phyloP scores from a whole-genome alignment of 2,113 vertebrate species.

The Semnornis frantzii region DNA sequence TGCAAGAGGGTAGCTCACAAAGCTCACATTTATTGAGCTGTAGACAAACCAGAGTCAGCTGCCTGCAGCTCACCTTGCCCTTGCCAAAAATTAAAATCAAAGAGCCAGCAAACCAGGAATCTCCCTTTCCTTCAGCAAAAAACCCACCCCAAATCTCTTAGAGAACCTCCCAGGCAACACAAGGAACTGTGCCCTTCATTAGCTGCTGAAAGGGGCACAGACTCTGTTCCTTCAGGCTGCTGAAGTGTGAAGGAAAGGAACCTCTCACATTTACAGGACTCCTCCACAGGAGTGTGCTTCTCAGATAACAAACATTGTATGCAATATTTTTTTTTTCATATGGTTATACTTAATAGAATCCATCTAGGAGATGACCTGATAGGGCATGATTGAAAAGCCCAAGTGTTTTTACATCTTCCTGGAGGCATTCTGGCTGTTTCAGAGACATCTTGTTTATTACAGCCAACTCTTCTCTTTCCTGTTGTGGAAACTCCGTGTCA shows the following conservation, averaged over 20 bases:
- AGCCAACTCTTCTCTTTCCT: neutral
- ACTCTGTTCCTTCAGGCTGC: neutral
- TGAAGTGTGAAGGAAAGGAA: neutral
- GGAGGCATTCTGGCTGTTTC: neutral
- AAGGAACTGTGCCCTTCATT: neutral
- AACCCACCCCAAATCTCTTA: neutral
- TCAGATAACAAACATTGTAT: neutral
- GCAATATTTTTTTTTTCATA: neutral
- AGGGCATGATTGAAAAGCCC: neutral
- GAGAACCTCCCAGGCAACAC: neutral
- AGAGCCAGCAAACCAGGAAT: neutral
- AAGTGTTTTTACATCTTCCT: neutral
- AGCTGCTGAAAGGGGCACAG: neutral
- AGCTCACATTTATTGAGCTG: neutral
- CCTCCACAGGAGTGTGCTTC: neutral
- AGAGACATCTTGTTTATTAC: conserved; percentile 1
- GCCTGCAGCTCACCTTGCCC: neutral
- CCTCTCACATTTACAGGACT: neutral
- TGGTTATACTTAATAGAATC: neutral
- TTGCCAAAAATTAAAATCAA: neutral
- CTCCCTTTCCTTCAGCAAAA: neutral
- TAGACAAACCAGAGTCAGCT: neutral
- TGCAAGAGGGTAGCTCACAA: neutral
- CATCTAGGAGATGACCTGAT: neutral
- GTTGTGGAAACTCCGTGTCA: neutral